Percentiles rank a stretch among this genome's conserved stretches.
Conservation (phyloP, 2,888 invertebrate species). For the Gandaritis pyraliata region DNA sequence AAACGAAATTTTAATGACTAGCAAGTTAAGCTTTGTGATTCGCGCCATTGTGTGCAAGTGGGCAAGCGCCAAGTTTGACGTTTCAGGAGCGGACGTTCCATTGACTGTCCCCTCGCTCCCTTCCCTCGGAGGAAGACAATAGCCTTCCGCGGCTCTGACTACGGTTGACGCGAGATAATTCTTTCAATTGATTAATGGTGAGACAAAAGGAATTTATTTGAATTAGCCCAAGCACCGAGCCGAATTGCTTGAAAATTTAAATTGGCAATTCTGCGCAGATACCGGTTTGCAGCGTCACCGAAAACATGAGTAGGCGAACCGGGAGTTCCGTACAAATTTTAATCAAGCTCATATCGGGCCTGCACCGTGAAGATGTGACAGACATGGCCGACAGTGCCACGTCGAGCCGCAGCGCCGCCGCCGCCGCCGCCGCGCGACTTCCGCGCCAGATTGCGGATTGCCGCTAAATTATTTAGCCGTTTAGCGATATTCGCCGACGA, state of each 20-base stretch:
- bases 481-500: slow-evolving; percentile 81
- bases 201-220: slow-evolving; percentile 24
- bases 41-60: slow-evolving; percentile 69
- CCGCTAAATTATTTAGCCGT: slow-evolving; percentile 83
- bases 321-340: slow-evolving; percentile 31
- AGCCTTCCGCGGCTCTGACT: slow-evolving; percentile 45
- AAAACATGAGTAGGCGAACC: slow-evolving; percentile 17
- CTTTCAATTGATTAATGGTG: slow-evolving; percentile 29
- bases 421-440: slow-evolving; percentile 49
- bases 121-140: slow-evolving; percentile 56
- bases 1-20: slow-evolving; percentile 83
- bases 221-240: slow-evolving; percentile 11
- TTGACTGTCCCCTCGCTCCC: slow-evolving; percentile 55
- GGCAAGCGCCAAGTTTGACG: slow-evolving; percentile 69
- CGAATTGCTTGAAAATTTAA: slow-evolving; percentile 25
- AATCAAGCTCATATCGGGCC: slow-evolving; percentile 38
- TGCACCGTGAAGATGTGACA: slow-evolving; percentile 44
- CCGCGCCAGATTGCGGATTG: slow-evolving; percentile 57
- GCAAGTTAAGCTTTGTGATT: slow-evolving; percentile 79
- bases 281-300: slow-evolving; percentile 10
- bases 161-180: slow-evolving; percentile 37
- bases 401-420: slow-evolving; percentile 28
- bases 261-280: slow-evolving; percentile 16
- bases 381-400: slow-evolving; percentile 40
- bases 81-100: slow-evolving; percentile 66